A percentile compares a stretch with the other conserved stretches of the same genome.
phyloP scores from a whole-genome alignment of 2,888 invertebrate species.

The Melangyna quadrimaculata region DNA sequence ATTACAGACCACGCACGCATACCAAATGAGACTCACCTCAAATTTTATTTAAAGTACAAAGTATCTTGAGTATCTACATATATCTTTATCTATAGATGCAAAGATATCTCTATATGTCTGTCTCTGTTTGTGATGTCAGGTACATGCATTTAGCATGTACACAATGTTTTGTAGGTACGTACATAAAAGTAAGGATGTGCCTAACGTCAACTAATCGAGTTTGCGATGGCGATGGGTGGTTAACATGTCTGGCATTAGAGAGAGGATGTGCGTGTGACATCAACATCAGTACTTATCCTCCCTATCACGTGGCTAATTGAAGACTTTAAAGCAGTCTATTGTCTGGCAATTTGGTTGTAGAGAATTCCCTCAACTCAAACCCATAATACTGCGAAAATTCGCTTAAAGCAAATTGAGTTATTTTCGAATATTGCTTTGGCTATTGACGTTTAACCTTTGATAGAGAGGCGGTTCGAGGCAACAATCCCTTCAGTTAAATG shows the following conservation, averaged over 20 bases:
- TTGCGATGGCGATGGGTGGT: conserved; percentile 56
- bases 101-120: not conserved
- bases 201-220: conserved; percentile 62
- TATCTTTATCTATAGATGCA: conserved; percentile 1
- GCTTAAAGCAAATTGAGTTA: conserved; percentile 37
- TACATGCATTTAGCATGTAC: conserved; percentile 20
- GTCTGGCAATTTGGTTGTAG: conserved; percentile 29
- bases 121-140: not conserved
- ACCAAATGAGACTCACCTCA: conserved; percentile 68
- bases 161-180: not conserved
- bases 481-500: not conserved
- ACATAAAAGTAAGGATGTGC: conserved; percentile 38
- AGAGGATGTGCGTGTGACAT: conserved; percentile 36
- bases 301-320: conserved; percentile 43
- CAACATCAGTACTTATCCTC: conserved; percentile 22
- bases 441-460: conserved; percentile 23
- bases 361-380: not conserved
- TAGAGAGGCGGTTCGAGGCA: too few species aligned
- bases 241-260: conserved; percentile 52
- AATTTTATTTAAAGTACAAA: conserved; percentile 40
- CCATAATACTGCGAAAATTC: conserved; percentile 12
- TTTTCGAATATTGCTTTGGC: not conserved
- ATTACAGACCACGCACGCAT: conserved; percentile 70
- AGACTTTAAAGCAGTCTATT: conserved; percentile 46
- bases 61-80: not conserved